Base-by-base conservation (phyloP, 1,140 invertebrate species). In the Anastrepha ludens region DNA sequence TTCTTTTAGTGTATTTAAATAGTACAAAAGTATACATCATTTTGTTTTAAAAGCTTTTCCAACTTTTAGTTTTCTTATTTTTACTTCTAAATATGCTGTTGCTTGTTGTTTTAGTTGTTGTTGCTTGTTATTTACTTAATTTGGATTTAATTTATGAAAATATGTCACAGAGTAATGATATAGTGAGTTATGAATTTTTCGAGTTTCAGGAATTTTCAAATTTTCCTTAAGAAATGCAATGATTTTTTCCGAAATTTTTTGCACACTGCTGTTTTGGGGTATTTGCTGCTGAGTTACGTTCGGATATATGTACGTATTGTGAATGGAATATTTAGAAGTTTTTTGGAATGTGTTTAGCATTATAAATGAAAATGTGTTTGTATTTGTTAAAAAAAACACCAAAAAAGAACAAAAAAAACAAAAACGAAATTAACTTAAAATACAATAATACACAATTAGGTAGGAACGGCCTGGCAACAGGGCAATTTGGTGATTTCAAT, bases 1-100 rank as follows among this genome's bases (percentile, higher is more conserved):
- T 8, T 64, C 47, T 58, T 60, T 86, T 58, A 47, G 13, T 74
- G 67, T 81, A 81, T 81, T 81, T 81, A 81, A 81, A 81, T 81
- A 81, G 74, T 81, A 81, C 74, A 81, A 81, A 81, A 81, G 74
- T 81, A 81, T 81, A 81, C 74, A 47, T 81, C 74, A 47, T 81
- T 86, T 86, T 86, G 29, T 86, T 60, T 86, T 86, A 65, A 62
- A 81, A 81, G 44, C 74, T 81, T 81, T 81, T 81, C 15, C 47
- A 81, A 81, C 74, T 81, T 81, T 62, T 62, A 62, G 85, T 86
- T 86, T 86, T 59, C 47, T 86, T 86, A 62, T 64, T 86, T 60
- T 86, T 64, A 62, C n/a, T 44, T n/a, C 58, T 65, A 62, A 65
- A 60, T 62, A 62, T 86, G 15, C 13, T 86, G 58, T 62, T 86